Conservation (phyloP, 2,797 vertebrate species). For the Sphenopsis melanotis region DNA sequence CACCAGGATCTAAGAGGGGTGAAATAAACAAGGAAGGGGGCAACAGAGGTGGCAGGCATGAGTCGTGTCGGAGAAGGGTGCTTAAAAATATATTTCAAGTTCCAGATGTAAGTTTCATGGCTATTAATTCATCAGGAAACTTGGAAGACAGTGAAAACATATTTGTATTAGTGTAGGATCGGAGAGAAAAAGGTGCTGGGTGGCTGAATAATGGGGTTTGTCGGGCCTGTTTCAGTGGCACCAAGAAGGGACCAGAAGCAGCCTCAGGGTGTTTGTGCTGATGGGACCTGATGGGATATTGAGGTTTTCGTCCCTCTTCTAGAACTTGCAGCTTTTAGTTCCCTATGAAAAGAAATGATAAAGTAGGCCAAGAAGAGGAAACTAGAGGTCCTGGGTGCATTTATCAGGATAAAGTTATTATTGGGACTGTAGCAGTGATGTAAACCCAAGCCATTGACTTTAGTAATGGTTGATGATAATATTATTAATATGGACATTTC, state of each 20-base stretch:
- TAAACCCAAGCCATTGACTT: not conserved
- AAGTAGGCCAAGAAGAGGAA: not conserved
- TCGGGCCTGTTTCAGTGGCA: not conserved
- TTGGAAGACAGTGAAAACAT: not conserved
- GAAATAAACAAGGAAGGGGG: not conserved
- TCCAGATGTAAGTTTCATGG: not conserved
- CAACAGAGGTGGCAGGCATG: fast-evolving
- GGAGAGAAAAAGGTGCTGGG: not conserved
- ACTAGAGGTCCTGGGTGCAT: not conserved
- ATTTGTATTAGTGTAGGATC: not conserved
- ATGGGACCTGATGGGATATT: not conserved
- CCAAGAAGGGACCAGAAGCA: not conserved
- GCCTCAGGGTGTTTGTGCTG: not conserved
- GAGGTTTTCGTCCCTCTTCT: not conserved
- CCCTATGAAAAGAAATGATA: not conserved
- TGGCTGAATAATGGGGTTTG: not conserved
- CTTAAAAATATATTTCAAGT: not conserved
- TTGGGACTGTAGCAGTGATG: not conserved
- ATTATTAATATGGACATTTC: constrained; percentile 1
- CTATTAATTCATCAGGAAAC: not conserved
- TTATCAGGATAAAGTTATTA: constrained; percentile 11
- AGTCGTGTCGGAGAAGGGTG: not conserved
- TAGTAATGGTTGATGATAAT: not conserved
- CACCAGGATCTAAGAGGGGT: not conserved
- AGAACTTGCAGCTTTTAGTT: not conserved